Percentiles rank a stretch among this genome's conserved stretches.
Conservation (phyloP, 2,888 invertebrate genomes). For the Poecilobothrus nobilitatus region DNA sequence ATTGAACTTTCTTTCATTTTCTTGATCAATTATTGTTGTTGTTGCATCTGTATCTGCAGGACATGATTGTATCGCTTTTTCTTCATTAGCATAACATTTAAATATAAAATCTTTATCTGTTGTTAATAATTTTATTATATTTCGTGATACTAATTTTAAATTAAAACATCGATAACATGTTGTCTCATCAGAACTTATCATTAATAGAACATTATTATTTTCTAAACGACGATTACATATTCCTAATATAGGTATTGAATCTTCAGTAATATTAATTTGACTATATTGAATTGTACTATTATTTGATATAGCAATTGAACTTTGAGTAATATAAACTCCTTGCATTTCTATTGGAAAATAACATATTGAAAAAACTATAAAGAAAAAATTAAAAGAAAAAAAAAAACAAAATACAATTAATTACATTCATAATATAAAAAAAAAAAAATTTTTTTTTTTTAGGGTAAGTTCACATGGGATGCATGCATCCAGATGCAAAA, state of each 20-base stretch:
- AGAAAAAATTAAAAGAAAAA: background rate
- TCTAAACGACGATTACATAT: slow-evolving; percentile 50
- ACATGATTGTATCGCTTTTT: slow-evolving; percentile 51
- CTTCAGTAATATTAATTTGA: slow-evolving; percentile 52
- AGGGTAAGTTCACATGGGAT: too few relatives aligned
- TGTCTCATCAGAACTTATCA: slow-evolving; percentile 50
- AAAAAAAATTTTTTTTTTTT: too few relatives aligned
- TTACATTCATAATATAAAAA: too few relatives aligned
- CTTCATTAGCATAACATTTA: slow-evolving; percentile 54
- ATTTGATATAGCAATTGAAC: background rate
- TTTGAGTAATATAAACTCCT: slow-evolving; percentile 56
- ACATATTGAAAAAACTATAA: slow-evolving; percentile 42
- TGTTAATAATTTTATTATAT: slow-evolving; percentile 53
- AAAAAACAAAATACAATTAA: too few relatives aligned
- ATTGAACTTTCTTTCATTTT: slow-evolving; percentile 30
- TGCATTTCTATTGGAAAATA: slow-evolving; percentile 58
- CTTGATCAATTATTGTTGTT: background rate
- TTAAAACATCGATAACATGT: slow-evolving; percentile 56
- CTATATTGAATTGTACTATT: slow-evolving; percentile 49
- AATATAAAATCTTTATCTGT: slow-evolving; percentile 48
- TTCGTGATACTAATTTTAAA: slow-evolving; percentile 50
- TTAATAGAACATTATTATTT: slow-evolving; percentile 54
- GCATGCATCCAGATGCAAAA: too few relatives aligned
- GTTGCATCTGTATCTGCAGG: slow-evolving; percentile 36
- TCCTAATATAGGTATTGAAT: slow-evolving; percentile 53